Evolutionary conservation across 2,888 invertebrate species (phyloP).

Genomic region (Apamea epomidion): DNA sequence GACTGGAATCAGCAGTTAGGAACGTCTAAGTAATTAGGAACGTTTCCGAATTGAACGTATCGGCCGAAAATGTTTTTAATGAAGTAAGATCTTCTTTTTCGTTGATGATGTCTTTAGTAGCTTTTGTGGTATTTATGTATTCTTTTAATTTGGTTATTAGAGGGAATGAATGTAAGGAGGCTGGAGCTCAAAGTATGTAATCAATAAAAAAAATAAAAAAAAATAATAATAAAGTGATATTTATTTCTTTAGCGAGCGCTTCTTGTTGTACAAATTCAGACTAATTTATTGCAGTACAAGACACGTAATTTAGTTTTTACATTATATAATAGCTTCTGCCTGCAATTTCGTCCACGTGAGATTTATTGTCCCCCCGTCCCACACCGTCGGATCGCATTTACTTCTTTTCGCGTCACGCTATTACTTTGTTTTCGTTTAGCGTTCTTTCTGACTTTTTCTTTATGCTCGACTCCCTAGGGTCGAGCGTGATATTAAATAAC

Average conservation of each 20-base stretch:
- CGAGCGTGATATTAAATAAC: too few relatives aligned
- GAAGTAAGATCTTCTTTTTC: conserved; percentile 31
- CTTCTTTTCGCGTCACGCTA: too few relatives aligned
- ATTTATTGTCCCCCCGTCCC: not conserved
- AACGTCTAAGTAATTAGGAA: conserved; percentile 60
- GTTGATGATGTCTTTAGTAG: conserved; percentile 37
- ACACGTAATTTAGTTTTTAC: not conserved
- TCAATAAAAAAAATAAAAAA: too few relatives aligned
- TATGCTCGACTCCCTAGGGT: too few relatives aligned
- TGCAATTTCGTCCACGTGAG: not conserved
- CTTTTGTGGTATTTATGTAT: conserved; percentile 6
- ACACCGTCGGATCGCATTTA: too few relatives aligned
- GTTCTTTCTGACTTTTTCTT: too few relatives aligned
- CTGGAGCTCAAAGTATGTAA: not conserved
- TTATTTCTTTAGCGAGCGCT: not conserved
- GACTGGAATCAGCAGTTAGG: conserved; percentile 59
- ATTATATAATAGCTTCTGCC: too few relatives aligned
- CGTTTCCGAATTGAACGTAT: conserved; percentile 56
- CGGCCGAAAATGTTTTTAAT: conserved; percentile 51
- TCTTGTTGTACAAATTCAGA: too few relatives aligned
- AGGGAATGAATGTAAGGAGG: not conserved
- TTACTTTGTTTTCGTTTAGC: too few relatives aligned
- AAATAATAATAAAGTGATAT: not conserved
- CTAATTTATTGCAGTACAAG: too few relatives aligned
- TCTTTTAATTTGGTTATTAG: conserved; percentile 23